phyloP scores from a whole-genome alignment of 2,113 vertebrate species.

The Rhynchopsitta pachyrhyncha region DNA sequence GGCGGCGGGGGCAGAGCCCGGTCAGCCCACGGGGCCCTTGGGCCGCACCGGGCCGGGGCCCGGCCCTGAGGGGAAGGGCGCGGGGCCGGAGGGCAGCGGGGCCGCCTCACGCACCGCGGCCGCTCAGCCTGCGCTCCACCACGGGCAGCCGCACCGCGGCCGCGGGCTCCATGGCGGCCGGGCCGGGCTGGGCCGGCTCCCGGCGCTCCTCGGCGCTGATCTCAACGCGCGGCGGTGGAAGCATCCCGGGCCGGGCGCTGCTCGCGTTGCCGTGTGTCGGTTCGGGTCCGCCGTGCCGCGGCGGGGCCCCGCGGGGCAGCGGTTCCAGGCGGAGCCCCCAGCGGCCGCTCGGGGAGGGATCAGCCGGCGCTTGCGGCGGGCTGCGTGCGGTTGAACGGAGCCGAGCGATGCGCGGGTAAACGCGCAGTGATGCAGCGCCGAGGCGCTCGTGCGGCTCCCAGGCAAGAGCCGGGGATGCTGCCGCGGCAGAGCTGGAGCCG shows the following conservation, averaged over 20 bases:
- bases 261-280: no score
- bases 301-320: no score
- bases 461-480: accelerated
- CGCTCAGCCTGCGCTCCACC: accelerated
- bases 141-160: neutral
- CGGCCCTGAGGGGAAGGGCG: neutral
- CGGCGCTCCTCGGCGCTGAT: neutral
- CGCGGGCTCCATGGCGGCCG: neutral
- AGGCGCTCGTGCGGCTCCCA: neutral
- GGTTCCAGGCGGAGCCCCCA: no score
- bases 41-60: neutral
- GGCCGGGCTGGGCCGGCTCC: neutral
- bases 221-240: neutral
- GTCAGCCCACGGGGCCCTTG: neutral
- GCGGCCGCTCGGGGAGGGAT: neutral
- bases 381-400: neutral
- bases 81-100: no score
- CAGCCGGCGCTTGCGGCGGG: neutral
- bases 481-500: accelerated
- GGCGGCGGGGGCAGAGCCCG: neutral
- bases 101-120: neutral
- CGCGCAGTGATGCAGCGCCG: accelerated
- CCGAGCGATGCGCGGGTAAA: no score
- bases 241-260: neutral
- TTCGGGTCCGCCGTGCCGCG: no score